Evolutionary conservation across 35 echinoderm and acorn worm species (phyloP).

Genomic region (Amphiura filiformis): DNA sequence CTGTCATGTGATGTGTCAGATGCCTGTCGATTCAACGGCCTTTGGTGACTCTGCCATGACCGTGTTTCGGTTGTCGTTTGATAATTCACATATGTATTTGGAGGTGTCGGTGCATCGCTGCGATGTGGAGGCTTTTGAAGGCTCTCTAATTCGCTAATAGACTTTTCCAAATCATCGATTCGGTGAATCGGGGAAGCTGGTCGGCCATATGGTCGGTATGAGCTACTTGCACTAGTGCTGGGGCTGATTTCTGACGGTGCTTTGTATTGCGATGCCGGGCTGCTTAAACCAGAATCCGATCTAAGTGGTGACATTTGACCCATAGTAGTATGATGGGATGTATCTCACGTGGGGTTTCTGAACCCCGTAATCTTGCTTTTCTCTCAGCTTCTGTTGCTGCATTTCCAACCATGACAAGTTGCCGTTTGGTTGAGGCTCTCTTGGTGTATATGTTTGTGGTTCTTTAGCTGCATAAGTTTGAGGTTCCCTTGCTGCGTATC

Average conservation of each 20-base stretch:
- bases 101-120: background rate
- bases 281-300: background rate
- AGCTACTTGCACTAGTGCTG: background rate
- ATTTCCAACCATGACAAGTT: slow-evolving; percentile 44
- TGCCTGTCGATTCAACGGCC: slow-evolving; percentile 46
- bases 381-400: slow-evolving; percentile 41
- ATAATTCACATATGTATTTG: slow-evolving; percentile 29
- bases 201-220: background rate
- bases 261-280: background rate
- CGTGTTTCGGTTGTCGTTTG: background rate
- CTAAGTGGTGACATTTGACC: background rate
- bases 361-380: background rate
- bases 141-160: slow-evolving; percentile 3
- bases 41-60: slow-evolving; percentile 35
- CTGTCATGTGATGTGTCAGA: slow-evolving; percentile 44
- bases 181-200: background rate
- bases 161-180: slow-evolving; percentile 28
- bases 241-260: background rate
- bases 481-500: background rate
- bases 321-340: background rate
- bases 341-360: slow-evolving; percentile 15
- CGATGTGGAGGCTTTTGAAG: background rate
- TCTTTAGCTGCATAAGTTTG: slow-evolving; percentile 1
- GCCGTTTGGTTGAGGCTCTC: slow-evolving; percentile 1
- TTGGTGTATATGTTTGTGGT: background rate